Evolutionary conservation across 2,113 vertebrate genomes (phyloP).

Genomic region (Cathartes aura): DNA sequence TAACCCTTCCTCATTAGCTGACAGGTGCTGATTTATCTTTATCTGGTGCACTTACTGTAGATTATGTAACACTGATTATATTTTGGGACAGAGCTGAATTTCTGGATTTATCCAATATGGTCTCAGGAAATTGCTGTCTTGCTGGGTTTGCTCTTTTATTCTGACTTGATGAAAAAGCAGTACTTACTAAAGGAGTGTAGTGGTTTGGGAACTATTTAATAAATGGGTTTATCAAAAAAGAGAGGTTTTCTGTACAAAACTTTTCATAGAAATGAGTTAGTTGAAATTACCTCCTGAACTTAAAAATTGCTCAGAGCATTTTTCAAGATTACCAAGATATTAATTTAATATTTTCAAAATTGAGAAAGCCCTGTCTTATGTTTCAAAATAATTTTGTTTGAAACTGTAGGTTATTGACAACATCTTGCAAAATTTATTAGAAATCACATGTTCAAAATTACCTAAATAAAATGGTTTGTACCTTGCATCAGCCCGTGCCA

Average conservation of each 20-base stretch:
- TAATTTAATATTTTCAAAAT: neutral
- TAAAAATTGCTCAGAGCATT: neutral
- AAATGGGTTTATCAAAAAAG: neutral
- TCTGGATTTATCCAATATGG: neutral
- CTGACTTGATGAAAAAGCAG: neutral
- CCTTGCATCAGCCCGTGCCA: neutral
- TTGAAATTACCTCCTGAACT: neutral
- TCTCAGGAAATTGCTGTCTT: neutral
- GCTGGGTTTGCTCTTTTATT: neutral
- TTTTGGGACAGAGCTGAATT: neutral
- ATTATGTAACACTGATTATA: neutral
- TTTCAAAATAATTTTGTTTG: neutral
- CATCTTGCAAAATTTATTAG: neutral
- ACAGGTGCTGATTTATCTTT: conserved; percentile 34
- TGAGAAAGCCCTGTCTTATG: neutral
- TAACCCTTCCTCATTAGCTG: conserved; percentile 6
- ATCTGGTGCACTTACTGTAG: neutral
- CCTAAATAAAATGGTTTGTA: neutral
- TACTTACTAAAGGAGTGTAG: neutral
- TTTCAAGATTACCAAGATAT: neutral
- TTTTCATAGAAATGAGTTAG: neutral
- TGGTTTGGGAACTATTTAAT: neutral
- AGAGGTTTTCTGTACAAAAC: neutral
- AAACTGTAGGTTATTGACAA: neutral
- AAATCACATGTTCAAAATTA: neutral